Evolutionary conservation across 2,113 vertebrate genomes (phyloP).

Genomic region (Willisornis vidua): DNA sequence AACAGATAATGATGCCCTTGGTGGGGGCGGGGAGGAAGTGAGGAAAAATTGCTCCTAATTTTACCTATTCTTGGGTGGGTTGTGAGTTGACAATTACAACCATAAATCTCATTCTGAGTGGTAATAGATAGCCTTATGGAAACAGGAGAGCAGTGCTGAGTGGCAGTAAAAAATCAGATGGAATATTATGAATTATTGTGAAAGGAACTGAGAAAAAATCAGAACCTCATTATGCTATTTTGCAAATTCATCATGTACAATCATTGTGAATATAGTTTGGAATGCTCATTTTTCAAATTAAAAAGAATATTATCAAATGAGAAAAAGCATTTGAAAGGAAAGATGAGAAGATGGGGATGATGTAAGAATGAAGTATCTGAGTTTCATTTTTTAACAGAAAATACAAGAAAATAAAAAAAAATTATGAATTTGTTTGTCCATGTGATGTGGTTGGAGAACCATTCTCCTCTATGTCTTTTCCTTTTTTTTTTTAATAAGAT

Average conservation of each 20-base stretch:
- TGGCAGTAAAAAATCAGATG: conserved; percentile 21
- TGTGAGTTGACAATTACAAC: conserved; percentile 12
- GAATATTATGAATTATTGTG: conserved; percentile 36
- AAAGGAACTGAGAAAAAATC: conserved; percentile 44
- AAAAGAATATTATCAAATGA: conserved; percentile 41
- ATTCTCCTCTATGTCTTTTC: not conserved
- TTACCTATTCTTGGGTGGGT: not conserved
- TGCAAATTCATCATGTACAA: conserved; percentile 34
- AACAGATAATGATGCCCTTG: conserved; percentile 25
- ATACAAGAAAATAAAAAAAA: not conserved
- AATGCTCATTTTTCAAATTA: conserved; percentile 43
- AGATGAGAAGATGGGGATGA: not conserved
- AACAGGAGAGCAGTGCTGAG: not conserved
- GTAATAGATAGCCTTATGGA: conserved; percentile 50
- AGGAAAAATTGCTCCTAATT: conserved; percentile 16
- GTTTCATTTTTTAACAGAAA: not conserved
- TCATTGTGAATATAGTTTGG: conserved; percentile 18
- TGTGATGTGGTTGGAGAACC: not conserved
- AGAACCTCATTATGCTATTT: conserved; percentile 48
- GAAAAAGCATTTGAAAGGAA: not conserved
- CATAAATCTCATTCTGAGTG: conserved; percentile 36
- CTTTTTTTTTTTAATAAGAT: no score
- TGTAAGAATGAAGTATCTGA: not conserved
- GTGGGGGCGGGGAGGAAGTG: not conserved
- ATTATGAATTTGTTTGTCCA: not conserved